Conservation (phyloP, 2,113 vertebrate genomes). For the Platichthys flesus region DNA sequence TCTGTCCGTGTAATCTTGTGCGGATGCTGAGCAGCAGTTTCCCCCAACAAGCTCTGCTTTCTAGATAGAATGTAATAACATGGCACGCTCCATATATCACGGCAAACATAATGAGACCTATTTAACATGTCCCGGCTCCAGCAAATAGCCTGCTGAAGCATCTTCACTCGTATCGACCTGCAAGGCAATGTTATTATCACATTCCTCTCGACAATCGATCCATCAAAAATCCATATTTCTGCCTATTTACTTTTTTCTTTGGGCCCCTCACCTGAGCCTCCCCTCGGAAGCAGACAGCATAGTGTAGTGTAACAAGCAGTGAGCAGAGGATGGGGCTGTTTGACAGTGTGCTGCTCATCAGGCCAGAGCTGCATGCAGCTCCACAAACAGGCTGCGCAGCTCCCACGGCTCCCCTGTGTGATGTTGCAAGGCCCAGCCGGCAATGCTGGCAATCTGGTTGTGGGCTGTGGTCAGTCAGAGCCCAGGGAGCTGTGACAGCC, state of each 20-base stretch:
- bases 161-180: slow-evolving; percentile 39
- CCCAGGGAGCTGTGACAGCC: slow-evolving; percentile 71
- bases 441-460: slow-evolving; percentile 59
- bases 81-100: slow-evolving; percentile 41
- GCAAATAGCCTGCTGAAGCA: slow-evolving; percentile 52
- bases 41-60: slow-evolving; percentile 48
- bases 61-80: slow-evolving; percentile 57
- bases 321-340: slow-evolving; percentile 76
- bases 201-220: slow-evolving; percentile 55
- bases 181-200: slow-evolving; percentile 56
- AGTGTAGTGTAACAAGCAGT: slow-evolving; percentile 54
- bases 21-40: slow-evolving; percentile 34
- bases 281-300: slow-evolving; percentile 35
- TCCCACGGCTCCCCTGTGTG: slow-evolving; percentile 71
- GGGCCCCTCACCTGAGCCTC: slow-evolving; percentile 36
- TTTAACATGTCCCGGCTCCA: slow-evolving; percentile 59
- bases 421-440: slow-evolving; percentile 61
- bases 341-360: slow-evolving; percentile 59
- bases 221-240: slow-evolving; percentile 32
- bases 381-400: slow-evolving; percentile 52
- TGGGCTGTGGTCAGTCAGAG: slow-evolving; percentile 73
- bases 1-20: slow-evolving; percentile 3
- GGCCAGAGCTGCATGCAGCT: slow-evolving; percentile 41
- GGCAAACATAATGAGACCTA: slow-evolving; percentile 51
- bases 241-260: slow-evolving; percentile 26